These are phyloP conservation scores for Aricia artaxerxes DNA, from an alignment of 2,888 invertebrate species.

Conservation along the genomic window DNA sequence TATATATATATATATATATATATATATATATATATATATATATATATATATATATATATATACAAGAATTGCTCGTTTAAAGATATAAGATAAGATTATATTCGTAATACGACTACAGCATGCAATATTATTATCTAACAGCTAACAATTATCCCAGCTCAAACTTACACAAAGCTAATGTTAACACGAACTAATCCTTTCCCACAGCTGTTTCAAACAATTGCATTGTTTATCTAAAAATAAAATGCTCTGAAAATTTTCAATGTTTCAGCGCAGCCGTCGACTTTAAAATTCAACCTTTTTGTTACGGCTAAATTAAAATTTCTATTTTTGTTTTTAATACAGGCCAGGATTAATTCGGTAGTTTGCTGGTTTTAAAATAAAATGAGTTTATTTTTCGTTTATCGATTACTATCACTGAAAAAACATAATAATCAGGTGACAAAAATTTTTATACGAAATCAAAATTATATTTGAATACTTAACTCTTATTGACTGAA, in stretches of 20 bases:
- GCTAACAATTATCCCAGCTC: background rate
- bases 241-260: slow-evolving; percentile 8
- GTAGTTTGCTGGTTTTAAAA: background rate
- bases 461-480: too few species aligned
- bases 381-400: background rate
- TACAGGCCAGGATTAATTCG: background rate
- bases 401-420: background rate
- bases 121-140: background rate
- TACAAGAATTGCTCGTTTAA: too few species aligned
- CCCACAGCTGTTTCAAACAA: slow-evolving; percentile 12
- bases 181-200: slow-evolving; percentile 28
- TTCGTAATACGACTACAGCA: background rate
- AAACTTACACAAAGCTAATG: slow-evolving; percentile 11
- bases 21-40: too few species aligned
- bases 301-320: slow-evolving; percentile 17
- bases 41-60: too few species aligned
- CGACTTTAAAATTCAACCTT: slow-evolving; percentile 18
- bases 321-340: slow-evolving; percentile 6
- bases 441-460: too few species aligned
- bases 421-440: too few species aligned
- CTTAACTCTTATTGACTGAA: too few species aligned
- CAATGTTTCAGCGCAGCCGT: background rate
- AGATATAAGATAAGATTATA: too few species aligned
- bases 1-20: too few species aligned
- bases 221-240: slow-evolving; percentile 27